Conservation (phyloP, 2,113 vertebrate genomes). For the Benitochromis conjunctus region DNA sequence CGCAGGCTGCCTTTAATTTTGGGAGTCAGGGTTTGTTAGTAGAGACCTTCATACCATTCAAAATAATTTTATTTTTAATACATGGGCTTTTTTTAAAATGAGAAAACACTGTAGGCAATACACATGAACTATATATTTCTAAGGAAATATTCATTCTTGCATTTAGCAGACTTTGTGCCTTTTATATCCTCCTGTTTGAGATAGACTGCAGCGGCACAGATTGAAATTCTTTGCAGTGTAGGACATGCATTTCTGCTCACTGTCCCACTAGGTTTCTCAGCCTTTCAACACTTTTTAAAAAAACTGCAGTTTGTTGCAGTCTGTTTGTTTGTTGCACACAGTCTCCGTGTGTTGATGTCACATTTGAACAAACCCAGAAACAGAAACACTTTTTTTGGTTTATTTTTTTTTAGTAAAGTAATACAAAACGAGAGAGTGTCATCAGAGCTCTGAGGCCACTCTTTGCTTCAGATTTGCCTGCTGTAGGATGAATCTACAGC, state of each 20-base stretch:
- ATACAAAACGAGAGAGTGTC: not conserved
- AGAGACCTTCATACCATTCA: constrained; percentile 18
- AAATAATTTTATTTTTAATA: constrained; percentile 27
- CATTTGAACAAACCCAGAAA: not conserved
- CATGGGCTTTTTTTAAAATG: constrained; percentile 2
- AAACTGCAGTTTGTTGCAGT: not conserved
- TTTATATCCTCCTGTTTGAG: constrained; percentile 1
- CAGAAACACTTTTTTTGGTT: not conserved
- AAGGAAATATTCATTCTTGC: constrained; percentile 11
- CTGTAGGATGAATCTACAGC: not conserved
- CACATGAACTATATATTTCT: constrained; percentile 38
- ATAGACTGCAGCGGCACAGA: constrained; percentile 8
- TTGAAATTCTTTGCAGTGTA: not conserved
- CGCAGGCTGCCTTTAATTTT: constrained; percentile 51
- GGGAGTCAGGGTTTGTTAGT: constrained; percentile 33
- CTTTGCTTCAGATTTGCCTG: not conserved
- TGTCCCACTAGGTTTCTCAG: constrained; percentile 17
- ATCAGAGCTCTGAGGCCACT: not conserved
- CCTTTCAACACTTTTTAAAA: not conserved
- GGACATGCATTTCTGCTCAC: constrained; percentile 1
- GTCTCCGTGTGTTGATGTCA: not conserved
- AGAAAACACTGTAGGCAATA: constrained; percentile 24
- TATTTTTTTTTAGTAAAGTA: not conserved
- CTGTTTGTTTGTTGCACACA: not conserved
- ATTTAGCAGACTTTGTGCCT: constrained; percentile 7